Evolutionary conservation across 2,113 vertebrate genomes (phyloP).

Genomic region (Nettapus auritus): DNA sequence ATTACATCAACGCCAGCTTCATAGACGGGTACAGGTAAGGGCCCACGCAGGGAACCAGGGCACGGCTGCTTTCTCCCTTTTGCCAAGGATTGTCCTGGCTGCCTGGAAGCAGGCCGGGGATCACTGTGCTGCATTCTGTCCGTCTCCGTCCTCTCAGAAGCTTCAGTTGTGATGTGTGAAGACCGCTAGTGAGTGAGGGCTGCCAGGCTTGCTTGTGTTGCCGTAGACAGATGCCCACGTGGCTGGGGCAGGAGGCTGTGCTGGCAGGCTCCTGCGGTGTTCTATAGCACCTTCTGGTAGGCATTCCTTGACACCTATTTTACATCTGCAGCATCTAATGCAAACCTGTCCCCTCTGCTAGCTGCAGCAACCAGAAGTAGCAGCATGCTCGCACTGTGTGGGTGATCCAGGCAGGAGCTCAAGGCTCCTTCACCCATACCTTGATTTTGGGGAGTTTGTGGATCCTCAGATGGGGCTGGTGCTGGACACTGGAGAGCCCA

Average conservation of each 20-base stretch:
- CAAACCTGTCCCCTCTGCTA: background rate
- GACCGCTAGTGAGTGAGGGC: background rate
- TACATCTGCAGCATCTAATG: background rate
- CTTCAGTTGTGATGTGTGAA: background rate
- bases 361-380: background rate
- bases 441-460: background rate
- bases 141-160: background rate
- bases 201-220: background rate
- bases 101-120: background rate
- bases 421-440: background rate
- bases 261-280: background rate
- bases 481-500: background rate
- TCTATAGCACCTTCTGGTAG: background rate
- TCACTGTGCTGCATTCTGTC: background rate
- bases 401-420: background rate
- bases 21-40: constrained; percentile 93
- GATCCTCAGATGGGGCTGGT: background rate
- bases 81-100: background rate
- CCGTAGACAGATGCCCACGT: background rate
- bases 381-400: background rate
- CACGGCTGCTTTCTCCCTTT: background rate
- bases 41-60: background rate
- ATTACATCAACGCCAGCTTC: constrained; percentile 98
- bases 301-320: background rate
- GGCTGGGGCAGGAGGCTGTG: constrained; percentile 8